Conservation (phyloP, 2,888 invertebrate species). For the Agrotis ipsilon region DNA sequence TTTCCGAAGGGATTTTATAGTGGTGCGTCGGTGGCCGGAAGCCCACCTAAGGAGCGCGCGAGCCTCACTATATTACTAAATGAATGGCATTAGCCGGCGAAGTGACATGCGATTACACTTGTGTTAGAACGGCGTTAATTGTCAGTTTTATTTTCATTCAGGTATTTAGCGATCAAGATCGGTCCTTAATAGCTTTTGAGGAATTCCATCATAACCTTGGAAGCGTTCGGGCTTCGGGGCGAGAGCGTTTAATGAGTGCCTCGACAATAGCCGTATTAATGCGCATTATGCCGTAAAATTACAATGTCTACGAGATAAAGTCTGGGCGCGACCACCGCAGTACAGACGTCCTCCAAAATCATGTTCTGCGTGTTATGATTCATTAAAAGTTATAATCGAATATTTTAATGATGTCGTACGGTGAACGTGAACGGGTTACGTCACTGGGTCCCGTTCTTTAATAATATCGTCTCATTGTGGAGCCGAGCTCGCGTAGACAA, state of each 20-base stretch:
- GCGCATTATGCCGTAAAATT: conserved; percentile 78
- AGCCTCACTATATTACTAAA: conserved; percentile 70
- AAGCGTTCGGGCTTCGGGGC: conserved; percentile 62
- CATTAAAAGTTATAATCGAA: conserved; percentile 57
- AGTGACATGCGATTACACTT: conserved; percentile 77
- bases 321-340: conserved; percentile 64
- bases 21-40: conserved; percentile 68
- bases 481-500: conserved; percentile 75
- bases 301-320: conserved; percentile 77
- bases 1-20: conserved; percentile 71
- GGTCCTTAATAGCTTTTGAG: conserved; percentile 75
- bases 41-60: conserved; percentile 83
- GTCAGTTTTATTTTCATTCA: conserved; percentile 74
- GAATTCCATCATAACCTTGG: conserved; percentile 78
- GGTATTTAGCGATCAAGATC: conserved; percentile 73
- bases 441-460: conserved; percentile 63
- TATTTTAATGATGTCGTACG: conserved; percentile 68
- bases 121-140: conserved; percentile 77
- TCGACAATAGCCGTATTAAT: conserved; percentile 75
- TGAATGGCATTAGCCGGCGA: conserved; percentile 72
- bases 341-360: conserved; percentile 64
- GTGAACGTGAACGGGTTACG: conserved; percentile 32
- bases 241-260: conserved; percentile 59
- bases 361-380: conserved; percentile 54
- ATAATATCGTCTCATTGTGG: conserved; percentile 73